Evolutionary conservation across 1,140 invertebrate genomes (phyloP).

Genomic region (Lutraria rhynchaena): DNA sequence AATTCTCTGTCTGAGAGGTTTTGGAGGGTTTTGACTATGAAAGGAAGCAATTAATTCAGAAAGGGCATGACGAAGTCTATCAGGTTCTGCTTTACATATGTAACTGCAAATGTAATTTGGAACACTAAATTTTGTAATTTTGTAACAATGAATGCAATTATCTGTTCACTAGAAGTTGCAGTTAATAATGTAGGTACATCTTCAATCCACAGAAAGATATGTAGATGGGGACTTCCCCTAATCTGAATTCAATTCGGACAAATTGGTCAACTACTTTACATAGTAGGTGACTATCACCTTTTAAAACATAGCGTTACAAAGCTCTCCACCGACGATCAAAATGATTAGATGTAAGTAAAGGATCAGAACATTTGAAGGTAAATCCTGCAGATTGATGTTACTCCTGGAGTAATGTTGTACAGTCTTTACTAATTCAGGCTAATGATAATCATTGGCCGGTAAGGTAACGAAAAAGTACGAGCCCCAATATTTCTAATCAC

Average conservation of each 20-base stretch:
- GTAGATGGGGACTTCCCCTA: slow-evolving; percentile 81
- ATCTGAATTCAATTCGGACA: slow-evolving; percentile 81
- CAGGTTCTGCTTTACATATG: slow-evolving; percentile 53
- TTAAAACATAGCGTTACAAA: slow-evolving; percentile 58
- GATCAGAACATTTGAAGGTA: slow-evolving; percentile 21
- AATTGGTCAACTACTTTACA: slow-evolving; percentile 66
- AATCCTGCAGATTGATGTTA: neutral
- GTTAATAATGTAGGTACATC: slow-evolving; percentile 68
- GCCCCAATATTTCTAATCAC: slow-evolving; percentile 50
- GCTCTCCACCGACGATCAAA: slow-evolving; percentile 52
- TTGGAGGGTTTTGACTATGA: neutral
- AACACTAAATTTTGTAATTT: slow-evolving; percentile 30
- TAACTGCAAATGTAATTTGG: slow-evolving; percentile 54
- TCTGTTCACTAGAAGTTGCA: neutral
- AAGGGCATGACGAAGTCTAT: slow-evolving; percentile 24
- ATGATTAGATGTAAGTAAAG: slow-evolving; percentile 27
- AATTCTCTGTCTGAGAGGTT: neutral
- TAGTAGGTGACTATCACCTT: slow-evolving; percentile 36
- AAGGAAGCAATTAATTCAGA: slow-evolving; percentile 14
- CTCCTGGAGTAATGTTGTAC: neutral
- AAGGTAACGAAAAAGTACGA: slow-evolving; percentile 57
- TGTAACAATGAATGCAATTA: slow-evolving; percentile 34
- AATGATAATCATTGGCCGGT: slow-evolving; percentile 56
- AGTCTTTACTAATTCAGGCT: slow-evolving; percentile 23
- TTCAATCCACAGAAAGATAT: slow-evolving; percentile 80